Conservation (phyloP, 2,113 vertebrate species). For the Bufo bufo region DNA sequence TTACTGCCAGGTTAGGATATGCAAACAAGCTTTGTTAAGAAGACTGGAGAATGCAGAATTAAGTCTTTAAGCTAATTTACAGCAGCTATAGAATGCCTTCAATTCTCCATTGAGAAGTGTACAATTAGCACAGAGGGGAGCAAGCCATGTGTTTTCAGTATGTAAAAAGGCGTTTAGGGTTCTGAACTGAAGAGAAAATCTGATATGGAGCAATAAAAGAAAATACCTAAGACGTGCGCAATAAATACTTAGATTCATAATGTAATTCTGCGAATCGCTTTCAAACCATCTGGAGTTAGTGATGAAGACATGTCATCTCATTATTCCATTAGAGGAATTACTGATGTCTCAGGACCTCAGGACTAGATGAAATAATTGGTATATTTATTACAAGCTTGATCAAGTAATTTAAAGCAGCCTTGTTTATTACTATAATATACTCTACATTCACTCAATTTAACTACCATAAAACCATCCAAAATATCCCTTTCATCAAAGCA, state of each 20-base stretch:
- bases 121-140: conserved; percentile 54
- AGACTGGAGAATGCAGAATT: conserved; percentile 31
- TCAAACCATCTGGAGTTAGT: conserved; percentile 32
- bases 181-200: conserved; percentile 1
- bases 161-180: conserved; percentile 8
- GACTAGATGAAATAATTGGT: conserved; percentile 6
- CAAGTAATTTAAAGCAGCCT: not conserved
- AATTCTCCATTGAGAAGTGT: conserved; percentile 35
- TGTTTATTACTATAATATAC: not conserved
- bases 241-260: conserved; percentile 34
- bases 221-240: conserved; percentile 30
- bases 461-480: not conserved
- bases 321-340: conserved; percentile 43
- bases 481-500: not conserved
- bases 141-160: conserved; percentile 12
- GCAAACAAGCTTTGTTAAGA: conserved; percentile 49
- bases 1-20: conserved; percentile 28
- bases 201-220: conserved; percentile 10
- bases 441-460: not conserved
- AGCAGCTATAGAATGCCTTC: conserved; percentile 26
- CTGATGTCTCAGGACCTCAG: conserved; percentile 32
- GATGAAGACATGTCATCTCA: conserved; percentile 38
- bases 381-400: not conserved
- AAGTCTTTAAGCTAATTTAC: conserved; percentile 53
- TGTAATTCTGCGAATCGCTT: conserved; percentile 7